Percentiles rank a stretch among this genome's conserved stretches.
Evolutionary conservation across 2,888 invertebrate genomes (phyloP).

Genomic region (Athalia circularis): DNA sequence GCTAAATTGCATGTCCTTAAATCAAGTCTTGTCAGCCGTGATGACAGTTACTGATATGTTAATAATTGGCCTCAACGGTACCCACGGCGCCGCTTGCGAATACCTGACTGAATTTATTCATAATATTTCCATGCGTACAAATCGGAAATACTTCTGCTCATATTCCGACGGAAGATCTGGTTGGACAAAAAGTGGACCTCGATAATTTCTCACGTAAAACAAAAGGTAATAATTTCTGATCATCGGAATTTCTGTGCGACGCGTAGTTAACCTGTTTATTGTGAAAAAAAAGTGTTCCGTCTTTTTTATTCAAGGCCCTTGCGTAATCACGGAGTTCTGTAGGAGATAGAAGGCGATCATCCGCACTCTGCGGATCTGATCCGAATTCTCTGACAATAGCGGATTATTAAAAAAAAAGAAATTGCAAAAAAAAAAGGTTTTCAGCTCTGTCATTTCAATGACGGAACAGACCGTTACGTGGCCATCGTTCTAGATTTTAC

Average conservation of each 20-base stretch:
- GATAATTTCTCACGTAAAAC: no score
- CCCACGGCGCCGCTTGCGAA: neutral
- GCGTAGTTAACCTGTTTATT: no score
- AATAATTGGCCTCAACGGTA: constrained; percentile 32
- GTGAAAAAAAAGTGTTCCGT: no score
- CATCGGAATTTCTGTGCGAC: no score
- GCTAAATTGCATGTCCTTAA: constrained; percentile 44
- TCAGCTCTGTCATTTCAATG: constrained; percentile 21
- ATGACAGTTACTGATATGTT: constrained; percentile 40
- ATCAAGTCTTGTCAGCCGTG: constrained; percentile 35
- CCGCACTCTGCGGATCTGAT: constrained; percentile 15
- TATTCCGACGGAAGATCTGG: no score
- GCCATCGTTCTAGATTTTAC: constrained; percentile 14
- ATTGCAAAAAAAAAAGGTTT: constrained; percentile 34
- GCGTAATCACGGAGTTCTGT: constrained; percentile 30
- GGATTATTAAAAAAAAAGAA: constrained; percentile 4
- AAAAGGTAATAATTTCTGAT: no score
- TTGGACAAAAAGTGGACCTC: no score
- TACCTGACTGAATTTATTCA: no score
- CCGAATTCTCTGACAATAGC: constrained; percentile 17
- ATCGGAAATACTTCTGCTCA: no score
- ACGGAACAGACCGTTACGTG: constrained; percentile 24
- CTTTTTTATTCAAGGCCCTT: constrained; percentile 12
- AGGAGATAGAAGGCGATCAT: constrained; percentile 20
- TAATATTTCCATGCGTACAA: no score